Base-by-base conservation (phyloP, 1,140 invertebrate species). In the Drosophila busckii region DNA sequence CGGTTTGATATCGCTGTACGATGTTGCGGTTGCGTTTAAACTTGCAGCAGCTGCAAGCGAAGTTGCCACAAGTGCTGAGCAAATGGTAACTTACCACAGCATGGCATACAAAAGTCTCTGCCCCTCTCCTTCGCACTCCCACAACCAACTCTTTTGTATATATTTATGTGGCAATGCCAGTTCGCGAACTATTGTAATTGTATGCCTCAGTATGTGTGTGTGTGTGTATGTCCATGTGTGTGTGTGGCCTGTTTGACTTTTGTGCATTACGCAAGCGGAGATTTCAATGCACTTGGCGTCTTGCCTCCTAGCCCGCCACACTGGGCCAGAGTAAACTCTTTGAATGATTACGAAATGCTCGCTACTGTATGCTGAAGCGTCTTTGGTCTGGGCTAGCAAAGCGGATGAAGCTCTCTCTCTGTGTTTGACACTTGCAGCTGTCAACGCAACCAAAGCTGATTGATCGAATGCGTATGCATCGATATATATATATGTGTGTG, bases 401-500 rank as follows among this genome's bases (percentile, higher is more conserved):
- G 67, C 48, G 68, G 80, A 58, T 80, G 68, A 63, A 73, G 41
- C 63, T 73, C 73, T 73, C 68, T 71, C 63, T 73, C 73, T 73
- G 63, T 71, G 53, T 60, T 78, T 73, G 71, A 78, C 68, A 78
- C 68, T 78, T 78, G 73, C 73, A 80, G 63, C 73, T 80, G 71
- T 80, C 75, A 78, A 31, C 73, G 71, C 48, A 68, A 28, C 40
- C 40, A n/a, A n/a, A n/a, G n/a, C 56, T 71, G 71, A 76, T 76
- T 76, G 71, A 76, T 76, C 71, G 73, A 54, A 22, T 55, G 70
- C 25, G 45, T 32, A 15, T 34, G 16, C 38, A n/a, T 4, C 8
- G 20, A 9, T 37, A 25, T 15, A 13, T 8, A n/a, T 23, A 1
- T 23, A 6, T 7, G 6, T 19, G 13, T 32, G 13, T 28, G 10